These are phyloP conservation scores for Prosapia bicincta DNA, from an alignment of 2,888 invertebrate species.

Conservation along the genomic window DNA sequence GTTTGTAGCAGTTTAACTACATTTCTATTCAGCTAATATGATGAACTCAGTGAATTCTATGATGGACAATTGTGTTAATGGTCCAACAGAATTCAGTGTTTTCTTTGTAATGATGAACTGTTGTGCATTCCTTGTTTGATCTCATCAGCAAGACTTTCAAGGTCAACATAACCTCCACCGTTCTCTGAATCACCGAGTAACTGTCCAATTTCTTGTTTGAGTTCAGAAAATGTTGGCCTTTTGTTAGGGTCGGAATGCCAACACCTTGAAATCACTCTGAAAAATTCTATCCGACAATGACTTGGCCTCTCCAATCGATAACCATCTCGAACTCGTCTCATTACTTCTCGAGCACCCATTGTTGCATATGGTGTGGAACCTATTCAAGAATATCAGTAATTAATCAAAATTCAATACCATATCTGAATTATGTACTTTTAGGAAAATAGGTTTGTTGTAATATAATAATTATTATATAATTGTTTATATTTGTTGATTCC, in stretches of 20 bases:
- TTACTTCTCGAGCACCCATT: slow-evolving; percentile 79
- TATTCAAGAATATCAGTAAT: too few relatives aligned
- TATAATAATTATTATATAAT: too few relatives aligned
- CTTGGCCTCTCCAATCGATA: slow-evolving; percentile 73
- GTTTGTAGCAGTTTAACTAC: too few relatives aligned
- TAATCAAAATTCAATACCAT: too few relatives aligned
- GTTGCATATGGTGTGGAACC: slow-evolving; percentile 85
- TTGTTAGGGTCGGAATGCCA: slow-evolving; percentile 67
- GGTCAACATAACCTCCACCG: slow-evolving; percentile 64
- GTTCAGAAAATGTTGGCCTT: slow-evolving; percentile 66
- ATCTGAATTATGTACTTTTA: too few relatives aligned
- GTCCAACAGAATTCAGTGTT: not conserved
- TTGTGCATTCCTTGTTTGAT: slow-evolving; percentile 10
- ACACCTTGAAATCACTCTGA: slow-evolving; percentile 58
- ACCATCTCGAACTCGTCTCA: slow-evolving; percentile 73
- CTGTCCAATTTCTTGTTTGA: slow-evolving; percentile 56
- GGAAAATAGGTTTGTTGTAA: too few relatives aligned
- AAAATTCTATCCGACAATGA: slow-evolving; percentile 70
- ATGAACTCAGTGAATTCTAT: too few relatives aligned
- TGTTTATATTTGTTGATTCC: too few relatives aligned
- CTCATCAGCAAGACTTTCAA: slow-evolving; percentile 58
- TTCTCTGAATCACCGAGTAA: slow-evolving; percentile 58
- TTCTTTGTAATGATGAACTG: not conserved
- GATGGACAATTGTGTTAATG: not conserved
- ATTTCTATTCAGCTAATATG: too few relatives aligned